phyloP scores from a whole-genome alignment of 1,140 invertebrate genomes.

The Zophobas morio region DNA sequence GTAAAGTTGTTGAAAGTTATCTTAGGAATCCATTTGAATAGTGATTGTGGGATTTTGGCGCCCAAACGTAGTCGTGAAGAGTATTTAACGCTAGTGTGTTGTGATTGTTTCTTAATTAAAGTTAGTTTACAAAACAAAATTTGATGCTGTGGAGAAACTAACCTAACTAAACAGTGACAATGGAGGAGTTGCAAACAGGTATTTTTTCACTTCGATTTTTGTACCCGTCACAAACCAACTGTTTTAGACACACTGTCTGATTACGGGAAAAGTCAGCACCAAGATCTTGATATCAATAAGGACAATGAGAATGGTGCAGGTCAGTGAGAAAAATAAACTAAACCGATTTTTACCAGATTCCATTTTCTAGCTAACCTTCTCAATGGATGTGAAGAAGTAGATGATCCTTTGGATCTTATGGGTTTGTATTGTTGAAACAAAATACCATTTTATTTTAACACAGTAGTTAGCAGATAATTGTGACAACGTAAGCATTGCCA shows the following conservation, averaged over 20 bases:
- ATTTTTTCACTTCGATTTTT: constrained; percentile 5
- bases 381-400: constrained; percentile 13
- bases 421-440: constrained; percentile 9
- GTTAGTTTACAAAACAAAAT: constrained; percentile 1
- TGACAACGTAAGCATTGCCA: constrained; percentile 17
- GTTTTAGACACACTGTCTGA: constrained; percentile 23
- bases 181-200: constrained; percentile 29
- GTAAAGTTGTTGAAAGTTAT: constrained; percentile 16
- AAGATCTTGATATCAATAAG: neutral
- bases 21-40: neutral
- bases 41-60: neutral
- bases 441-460: neutral
- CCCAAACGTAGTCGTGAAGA: neutral
- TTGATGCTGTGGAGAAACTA: neutral
- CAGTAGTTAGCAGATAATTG: constrained; percentile 1
- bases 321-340: neutral
- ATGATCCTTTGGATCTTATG: constrained; percentile 22
- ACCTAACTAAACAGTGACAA: constrained; percentile 14
- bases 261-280: neutral
- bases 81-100: neutral
- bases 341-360: neutral
- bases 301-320: constrained; percentile 19
- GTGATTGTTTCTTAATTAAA: neutral
- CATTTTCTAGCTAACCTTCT: constrained; percentile 4
- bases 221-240: neutral